Percentiles rank a stretch among this genome's conserved stretches.
These are phyloP conservation scores for Chouioia cunea DNA, from an alignment of 2,888 invertebrate species.

Conservation along the genomic window DNA sequence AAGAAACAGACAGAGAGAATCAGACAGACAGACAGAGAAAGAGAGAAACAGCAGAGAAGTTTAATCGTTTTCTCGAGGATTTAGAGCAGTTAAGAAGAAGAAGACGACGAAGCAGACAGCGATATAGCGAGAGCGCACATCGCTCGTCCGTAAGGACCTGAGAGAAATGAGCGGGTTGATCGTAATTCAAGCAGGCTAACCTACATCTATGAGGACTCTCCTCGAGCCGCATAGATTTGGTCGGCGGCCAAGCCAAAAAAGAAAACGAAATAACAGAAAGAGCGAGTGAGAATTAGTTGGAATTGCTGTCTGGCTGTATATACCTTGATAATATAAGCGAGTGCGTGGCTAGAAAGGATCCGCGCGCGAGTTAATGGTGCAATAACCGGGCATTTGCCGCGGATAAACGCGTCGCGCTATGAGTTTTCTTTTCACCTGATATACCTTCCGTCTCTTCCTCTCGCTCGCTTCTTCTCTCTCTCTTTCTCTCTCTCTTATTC, in stretches of 20 bases:
- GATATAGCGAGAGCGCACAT: neutral
- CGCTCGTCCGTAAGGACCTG: neutral
- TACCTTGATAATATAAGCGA: no score
- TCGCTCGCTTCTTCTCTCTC: conserved; percentile 21
- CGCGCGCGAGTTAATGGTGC: conserved; percentile 54
- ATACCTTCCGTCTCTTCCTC: conserved; percentile 24
- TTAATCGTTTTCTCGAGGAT: conserved; percentile 38
- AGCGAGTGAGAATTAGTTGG: conserved; percentile 18
- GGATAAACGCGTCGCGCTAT: conserved; percentile 28
- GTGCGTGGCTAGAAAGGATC: conserved; percentile 4
- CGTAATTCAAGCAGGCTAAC: conserved; percentile 29
- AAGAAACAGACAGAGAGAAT: conserved; percentile 19
- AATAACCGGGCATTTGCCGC: conserved; percentile 53
- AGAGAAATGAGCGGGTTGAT: neutral
- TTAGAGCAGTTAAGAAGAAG: conserved; percentile 19
- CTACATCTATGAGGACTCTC: neutral
- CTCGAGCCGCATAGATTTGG: conserved; percentile 17
- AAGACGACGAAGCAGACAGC: neutral
- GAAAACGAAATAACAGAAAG: neutral
- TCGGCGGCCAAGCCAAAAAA: neutral
- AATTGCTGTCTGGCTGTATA: neutral
- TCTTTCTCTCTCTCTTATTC: no score
- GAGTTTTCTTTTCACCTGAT: conserved; percentile 27
- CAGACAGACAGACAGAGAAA: neutral
- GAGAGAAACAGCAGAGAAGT: conserved; percentile 15